Evolutionary conservation across 1,140 invertebrate species (phyloP).

Genomic region (Sarcophaga bullata): DNA sequence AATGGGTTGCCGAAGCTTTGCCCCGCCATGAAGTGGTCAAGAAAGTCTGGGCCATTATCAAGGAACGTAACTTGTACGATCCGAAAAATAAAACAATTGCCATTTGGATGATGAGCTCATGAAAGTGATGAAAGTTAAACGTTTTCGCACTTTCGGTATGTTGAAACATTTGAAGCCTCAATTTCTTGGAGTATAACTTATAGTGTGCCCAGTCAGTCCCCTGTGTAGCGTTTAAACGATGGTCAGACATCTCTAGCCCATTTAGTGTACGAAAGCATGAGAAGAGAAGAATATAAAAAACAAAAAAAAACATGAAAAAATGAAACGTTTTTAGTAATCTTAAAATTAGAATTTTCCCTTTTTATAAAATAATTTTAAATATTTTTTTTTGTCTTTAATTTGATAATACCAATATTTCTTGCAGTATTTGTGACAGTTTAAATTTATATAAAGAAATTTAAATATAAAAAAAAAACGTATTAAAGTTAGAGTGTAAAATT

Average conservation of each 20-base stretch:
- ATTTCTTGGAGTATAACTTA: conserved; percentile 76
- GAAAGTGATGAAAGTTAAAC: conserved; percentile 89
- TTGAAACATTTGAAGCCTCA: conserved; percentile 94
- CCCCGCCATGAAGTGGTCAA: conserved; percentile 93
- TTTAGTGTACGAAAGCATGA: not conserved
- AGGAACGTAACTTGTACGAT: conserved; percentile 91
- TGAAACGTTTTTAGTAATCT: conserved; percentile 25
- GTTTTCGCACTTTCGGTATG: conserved; percentile 93
- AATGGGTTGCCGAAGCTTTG: conserved; percentile 85
- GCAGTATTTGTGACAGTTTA: not conserved
- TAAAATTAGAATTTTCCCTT: conserved; percentile 1
- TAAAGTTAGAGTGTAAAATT: not conserved
- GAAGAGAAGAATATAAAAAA: not conserved
- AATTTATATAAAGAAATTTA: not conserved
- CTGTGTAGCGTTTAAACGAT: not conserved
- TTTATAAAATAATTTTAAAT: not conserved
- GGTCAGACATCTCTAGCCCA: not conserved
- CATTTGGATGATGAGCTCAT: conserved; percentile 91
- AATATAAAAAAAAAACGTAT: not conserved
- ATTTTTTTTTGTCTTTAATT: conserved; percentile 1
- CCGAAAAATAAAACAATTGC: conserved; percentile 94
- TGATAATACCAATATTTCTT: not conserved
- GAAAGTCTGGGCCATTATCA: conserved; percentile 91
- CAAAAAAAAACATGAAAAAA: too few relatives aligned
- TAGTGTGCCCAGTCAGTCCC: not conserved